phyloP scores from a whole-genome alignment of 1,140 invertebrate species.

The Zeugodacus cucurbitae region DNA sequence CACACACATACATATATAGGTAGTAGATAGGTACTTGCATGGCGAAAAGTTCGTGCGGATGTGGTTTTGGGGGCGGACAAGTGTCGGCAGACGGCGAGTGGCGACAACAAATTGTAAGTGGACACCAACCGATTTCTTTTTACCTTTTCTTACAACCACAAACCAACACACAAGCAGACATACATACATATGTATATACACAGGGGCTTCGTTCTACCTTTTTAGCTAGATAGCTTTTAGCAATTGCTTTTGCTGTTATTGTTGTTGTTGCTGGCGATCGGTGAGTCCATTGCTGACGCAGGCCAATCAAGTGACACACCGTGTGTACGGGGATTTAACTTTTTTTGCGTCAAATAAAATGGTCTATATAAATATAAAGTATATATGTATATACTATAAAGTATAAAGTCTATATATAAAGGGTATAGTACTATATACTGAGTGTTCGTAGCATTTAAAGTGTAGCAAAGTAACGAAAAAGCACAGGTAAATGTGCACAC shows the following conservation, averaged over 20 bases:
- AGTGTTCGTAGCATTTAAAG: neutral
- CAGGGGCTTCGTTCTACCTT: neutral
- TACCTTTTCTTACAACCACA: neutral
- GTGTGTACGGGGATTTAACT: slow-evolving; percentile 1
- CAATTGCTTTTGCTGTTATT: neutral
- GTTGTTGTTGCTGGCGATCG: neutral
- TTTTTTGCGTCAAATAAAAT: slow-evolving; percentile 14
- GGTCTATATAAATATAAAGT: no score
- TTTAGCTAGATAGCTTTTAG: neutral
- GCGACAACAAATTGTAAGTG: slow-evolving; percentile 28
- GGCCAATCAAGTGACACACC: slow-evolving; percentile 14
- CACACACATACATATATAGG: no score
- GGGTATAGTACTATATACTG: neutral
- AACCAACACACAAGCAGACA: neutral
- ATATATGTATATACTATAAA: neutral
- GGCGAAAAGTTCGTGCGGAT: neutral
- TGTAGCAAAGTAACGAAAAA: neutral
- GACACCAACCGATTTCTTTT: slow-evolving; percentile 24
- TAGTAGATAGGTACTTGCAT: no score
- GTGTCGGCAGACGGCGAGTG: neutral
- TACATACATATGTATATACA: neutral
- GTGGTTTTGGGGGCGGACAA: neutral
- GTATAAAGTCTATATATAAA: neutral
- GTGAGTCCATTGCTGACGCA: neutral
- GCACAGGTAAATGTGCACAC: neutral